phyloP scores from a whole-genome alignment of 1,140 invertebrate species.

The Papilio polyxenes region DNA sequence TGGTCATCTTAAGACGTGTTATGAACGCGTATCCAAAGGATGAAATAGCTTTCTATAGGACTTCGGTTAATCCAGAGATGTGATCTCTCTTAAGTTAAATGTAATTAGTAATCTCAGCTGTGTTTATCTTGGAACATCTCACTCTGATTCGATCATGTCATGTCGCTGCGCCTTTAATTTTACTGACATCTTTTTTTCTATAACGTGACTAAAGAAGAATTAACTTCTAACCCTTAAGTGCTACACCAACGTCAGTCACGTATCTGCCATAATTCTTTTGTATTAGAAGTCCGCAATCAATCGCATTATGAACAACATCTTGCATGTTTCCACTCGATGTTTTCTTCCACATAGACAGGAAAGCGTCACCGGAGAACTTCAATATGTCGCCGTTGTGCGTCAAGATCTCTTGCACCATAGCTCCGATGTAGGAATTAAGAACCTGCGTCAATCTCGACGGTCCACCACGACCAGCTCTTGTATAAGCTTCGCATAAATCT shows the following conservation, averaged over 20 bases:
- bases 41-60: neutral
- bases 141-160: no score
- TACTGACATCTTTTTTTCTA: neutral
- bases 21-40: neutral
- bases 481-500: conserved; percentile 83
- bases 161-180: neutral
- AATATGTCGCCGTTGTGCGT: conserved; percentile 84
- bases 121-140: no score
- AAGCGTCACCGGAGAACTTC: conserved; percentile 85
- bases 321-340: conserved; percentile 78
- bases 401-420: conserved; percentile 85
- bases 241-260: conserved; percentile 82
- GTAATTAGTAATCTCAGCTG: no score
- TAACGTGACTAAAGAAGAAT: neutral
- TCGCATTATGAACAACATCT: conserved; percentile 81
- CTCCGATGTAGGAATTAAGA: conserved; percentile 84
- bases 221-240: conserved; percentile 76
- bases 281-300: conserved; percentile 83
- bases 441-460: conserved; percentile 84
- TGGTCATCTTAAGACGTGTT: no score
- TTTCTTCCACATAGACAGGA: conserved; percentile 83
- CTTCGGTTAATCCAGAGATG: no score
- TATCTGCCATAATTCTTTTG: conserved; percentile 83
- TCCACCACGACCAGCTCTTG: conserved; percentile 81
- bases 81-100: no score